A percentile compares a stretch with the other conserved stretches of the same genome.
Evolutionary conservation across 2,888 invertebrate species (phyloP).

Genomic region (Troides aeacus): DNA sequence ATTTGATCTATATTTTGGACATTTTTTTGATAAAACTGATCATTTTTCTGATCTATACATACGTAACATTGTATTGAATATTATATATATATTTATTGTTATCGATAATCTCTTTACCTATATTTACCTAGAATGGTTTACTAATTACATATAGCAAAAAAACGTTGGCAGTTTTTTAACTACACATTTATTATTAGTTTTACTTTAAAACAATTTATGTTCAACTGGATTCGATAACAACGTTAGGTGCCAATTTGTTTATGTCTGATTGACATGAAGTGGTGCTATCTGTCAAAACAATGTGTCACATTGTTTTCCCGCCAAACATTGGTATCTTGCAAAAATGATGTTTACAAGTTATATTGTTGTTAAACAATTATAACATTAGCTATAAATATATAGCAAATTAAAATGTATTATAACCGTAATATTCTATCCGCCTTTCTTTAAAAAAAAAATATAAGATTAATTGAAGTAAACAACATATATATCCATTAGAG

Average conservation of each 20-base stretch:
- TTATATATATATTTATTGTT: background rate
- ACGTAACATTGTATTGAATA: background rate
- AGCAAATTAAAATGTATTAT: background rate
- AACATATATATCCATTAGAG: background rate
- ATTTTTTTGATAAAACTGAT: background rate
- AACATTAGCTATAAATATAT: background rate
- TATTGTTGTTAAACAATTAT: too few species aligned
- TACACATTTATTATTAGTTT: background rate
- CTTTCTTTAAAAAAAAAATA: background rate
- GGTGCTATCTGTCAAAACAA: constrained; percentile 20
- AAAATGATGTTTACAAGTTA: background rate
- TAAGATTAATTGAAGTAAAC: background rate
- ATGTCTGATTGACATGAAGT: background rate
- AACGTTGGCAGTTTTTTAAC: background rate
- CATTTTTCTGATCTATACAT: background rate
- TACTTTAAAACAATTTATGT: background rate
- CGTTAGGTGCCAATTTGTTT: constrained; percentile 19
- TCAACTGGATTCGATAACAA: background rate
- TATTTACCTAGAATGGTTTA: background rate
- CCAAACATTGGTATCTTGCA: constrained; percentile 1
- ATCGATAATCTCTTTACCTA: background rate
- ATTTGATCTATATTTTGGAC: background rate
- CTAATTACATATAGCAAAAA: background rate
- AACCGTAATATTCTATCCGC: background rate
- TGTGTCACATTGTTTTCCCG: constrained; percentile 9